These are phyloP conservation scores for Pagrus major DNA, from an alignment of 2,113 vertebrate genomes.

Conservation along the genomic window DNA sequence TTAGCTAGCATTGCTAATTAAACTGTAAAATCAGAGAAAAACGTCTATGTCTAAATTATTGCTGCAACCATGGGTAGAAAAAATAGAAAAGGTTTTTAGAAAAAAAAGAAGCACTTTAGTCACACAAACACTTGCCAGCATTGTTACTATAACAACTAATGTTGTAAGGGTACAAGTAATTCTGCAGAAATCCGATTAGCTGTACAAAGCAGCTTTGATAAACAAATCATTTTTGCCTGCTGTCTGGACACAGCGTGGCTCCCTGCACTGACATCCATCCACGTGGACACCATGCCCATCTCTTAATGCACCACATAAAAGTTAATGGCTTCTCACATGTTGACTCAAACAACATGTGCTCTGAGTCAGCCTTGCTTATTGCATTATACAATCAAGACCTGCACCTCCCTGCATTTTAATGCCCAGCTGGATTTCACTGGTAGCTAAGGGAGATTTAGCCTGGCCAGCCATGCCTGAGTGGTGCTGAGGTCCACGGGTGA, in stretches of 20 bases:
- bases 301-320: constrained; percentile 28
- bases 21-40: not conserved
- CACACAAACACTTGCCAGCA: not conserved
- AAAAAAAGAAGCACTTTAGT: not conserved
- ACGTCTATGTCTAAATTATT: not conserved
- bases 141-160: constrained; percentile 8
- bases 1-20: not conserved
- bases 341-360: constrained; percentile 3
- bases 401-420: constrained; percentile 10
- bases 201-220: constrained; percentile 21
- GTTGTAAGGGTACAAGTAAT: not conserved
- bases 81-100: not conserved
- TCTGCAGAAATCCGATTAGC: constrained; percentile 23
- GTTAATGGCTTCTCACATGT: constrained; percentile 24
- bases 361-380: not conserved
- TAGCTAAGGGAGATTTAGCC: constrained; percentile 18
- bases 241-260: constrained; percentile 1
- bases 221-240: constrained; percentile 12
- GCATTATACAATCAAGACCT: constrained; percentile 19
- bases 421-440: constrained; percentile 14
- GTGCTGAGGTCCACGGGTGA: not conserved
- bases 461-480: not conserved
- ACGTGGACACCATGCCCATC: constrained; percentile 21
- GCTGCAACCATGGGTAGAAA: not conserved
- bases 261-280: not conserved